Percentiles rank a stretch among this genome's conserved stretches.
Evolutionary conservation across 2,888 invertebrate genomes (phyloP).

Genomic region (Stenchaetothrips biformis): DNA sequence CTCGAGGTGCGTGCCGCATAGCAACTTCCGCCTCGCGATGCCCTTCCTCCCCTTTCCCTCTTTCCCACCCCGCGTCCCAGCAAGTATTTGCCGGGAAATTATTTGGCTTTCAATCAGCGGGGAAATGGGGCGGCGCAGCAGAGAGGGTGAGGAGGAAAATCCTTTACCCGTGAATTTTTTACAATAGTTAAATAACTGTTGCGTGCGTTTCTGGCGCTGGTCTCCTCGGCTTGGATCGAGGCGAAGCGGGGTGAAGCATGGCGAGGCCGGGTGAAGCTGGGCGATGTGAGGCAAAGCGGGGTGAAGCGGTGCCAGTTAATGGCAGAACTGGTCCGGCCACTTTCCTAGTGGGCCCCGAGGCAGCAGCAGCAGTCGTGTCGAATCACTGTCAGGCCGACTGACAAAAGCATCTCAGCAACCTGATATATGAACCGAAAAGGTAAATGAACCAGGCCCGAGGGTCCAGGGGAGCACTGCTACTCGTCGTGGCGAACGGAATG

Average conservation of each 20-base stretch:
- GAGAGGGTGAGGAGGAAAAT: too few relatives aligned
- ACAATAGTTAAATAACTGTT: too few relatives aligned
- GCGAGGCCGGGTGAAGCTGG: too few relatives aligned
- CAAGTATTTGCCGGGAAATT: too few relatives aligned
- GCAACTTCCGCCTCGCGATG: not conserved
- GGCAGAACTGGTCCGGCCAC: conserved; percentile 7
- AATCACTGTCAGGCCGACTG: not conserved
- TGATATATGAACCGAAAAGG: not conserved
- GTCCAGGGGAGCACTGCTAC: not conserved
- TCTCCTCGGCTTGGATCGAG: too few relatives aligned
- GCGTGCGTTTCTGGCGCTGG: too few relatives aligned
- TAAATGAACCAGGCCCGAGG: not conserved
- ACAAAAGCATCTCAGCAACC: not conserved
- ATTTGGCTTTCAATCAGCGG: too few relatives aligned
- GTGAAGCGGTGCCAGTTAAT: not conserved
- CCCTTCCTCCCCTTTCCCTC: not conserved
- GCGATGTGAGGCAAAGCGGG: too few relatives aligned
- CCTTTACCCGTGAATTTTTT: too few relatives aligned
- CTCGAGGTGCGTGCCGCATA: not conserved
- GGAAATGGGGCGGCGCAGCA: too few relatives aligned
- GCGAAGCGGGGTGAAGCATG: too few relatives aligned
- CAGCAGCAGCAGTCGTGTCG: not conserved
- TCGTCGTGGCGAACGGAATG: not conserved
- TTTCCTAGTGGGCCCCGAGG: not conserved
- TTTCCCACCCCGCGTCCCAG: not conserved